These are phyloP conservation scores for Apis dorsata DNA, from an alignment of 1,140 invertebrate genomes.

Conservation along the genomic window DNA sequence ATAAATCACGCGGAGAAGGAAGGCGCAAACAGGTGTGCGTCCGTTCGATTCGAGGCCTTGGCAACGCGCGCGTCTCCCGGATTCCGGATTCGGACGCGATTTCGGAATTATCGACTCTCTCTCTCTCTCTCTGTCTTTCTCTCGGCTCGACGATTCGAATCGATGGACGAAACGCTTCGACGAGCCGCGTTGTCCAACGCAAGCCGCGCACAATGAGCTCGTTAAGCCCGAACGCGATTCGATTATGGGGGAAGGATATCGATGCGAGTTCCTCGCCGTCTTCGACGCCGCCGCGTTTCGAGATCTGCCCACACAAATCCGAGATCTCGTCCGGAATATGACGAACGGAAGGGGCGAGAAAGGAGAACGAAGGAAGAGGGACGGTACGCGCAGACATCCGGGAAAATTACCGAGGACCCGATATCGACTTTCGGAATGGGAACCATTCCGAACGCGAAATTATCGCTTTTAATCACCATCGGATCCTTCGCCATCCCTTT, in stretches of 20 bases:
- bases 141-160: too few relatives aligned
- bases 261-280: conserved; percentile 16
- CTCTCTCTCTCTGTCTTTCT: not conserved
- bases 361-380: too few relatives aligned
- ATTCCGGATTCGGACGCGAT: not conserved
- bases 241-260: conserved; percentile 29
- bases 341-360: not conserved
- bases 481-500: not conserved
- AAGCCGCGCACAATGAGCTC: conserved; percentile 35
- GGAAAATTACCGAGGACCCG: not conserved
- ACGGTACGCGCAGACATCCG: not conserved
- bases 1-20: not conserved
- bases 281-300: not conserved
- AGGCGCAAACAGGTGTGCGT: conserved; percentile 13
- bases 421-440: conserved; percentile 3
- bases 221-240: conserved; percentile 39
- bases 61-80: not conserved
- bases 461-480: conserved; percentile 21
- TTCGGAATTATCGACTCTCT: conserved; percentile 2
- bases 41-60: not conserved
- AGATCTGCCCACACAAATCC: too few relatives aligned
- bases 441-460: not conserved
- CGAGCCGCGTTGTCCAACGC: not conserved
- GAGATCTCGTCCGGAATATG: not conserved
- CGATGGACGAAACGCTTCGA: conserved; percentile 9